These are phyloP conservation scores for Phoeniculus purpureus DNA, from an alignment of 2,797 vertebrate genomes.

Conservation along the genomic window DNA sequence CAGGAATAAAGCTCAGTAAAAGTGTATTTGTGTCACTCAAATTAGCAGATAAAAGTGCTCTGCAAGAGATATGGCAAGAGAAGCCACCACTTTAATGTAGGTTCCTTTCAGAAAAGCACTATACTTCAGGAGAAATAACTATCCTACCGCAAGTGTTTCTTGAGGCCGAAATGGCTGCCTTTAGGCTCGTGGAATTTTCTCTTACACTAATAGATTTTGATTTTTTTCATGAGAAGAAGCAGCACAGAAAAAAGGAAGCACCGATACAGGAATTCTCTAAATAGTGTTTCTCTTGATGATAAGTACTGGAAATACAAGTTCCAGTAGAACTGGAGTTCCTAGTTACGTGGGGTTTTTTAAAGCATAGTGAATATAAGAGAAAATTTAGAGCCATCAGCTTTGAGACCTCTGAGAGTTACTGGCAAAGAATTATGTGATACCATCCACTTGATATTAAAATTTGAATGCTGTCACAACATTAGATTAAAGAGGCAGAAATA, in stretches of 20 bases:
- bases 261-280: not conserved
- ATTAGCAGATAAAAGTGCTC: slow-evolving; percentile 33
- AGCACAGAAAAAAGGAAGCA: not conserved
- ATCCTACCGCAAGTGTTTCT: not conserved
- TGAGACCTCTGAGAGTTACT: not conserved
- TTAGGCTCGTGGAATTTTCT: not conserved
- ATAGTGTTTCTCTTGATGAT: not conserved
- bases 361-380: not conserved
- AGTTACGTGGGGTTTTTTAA: not conserved
- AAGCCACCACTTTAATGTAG: not conserved
- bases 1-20: slow-evolving; percentile 18
- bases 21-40: slow-evolving; percentile 31
- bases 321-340: not conserved
- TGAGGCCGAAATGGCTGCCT: not conserved
- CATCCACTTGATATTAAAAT: not conserved
- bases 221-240: not conserved
- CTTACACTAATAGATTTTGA: not conserved
- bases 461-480: not conserved
- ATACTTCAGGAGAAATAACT: not conserved
- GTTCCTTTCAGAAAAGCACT: slow-evolving; percentile 28
- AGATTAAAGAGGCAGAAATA: not conserved
- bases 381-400: not conserved
- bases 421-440: not conserved
- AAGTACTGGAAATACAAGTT: not conserved
- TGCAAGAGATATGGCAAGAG: not conserved